Percentiles rank a stretch among this genome's conserved stretches.
phyloP scores from a whole-genome alignment of 1,140 invertebrate species.

The Drosophila rufa region DNA sequence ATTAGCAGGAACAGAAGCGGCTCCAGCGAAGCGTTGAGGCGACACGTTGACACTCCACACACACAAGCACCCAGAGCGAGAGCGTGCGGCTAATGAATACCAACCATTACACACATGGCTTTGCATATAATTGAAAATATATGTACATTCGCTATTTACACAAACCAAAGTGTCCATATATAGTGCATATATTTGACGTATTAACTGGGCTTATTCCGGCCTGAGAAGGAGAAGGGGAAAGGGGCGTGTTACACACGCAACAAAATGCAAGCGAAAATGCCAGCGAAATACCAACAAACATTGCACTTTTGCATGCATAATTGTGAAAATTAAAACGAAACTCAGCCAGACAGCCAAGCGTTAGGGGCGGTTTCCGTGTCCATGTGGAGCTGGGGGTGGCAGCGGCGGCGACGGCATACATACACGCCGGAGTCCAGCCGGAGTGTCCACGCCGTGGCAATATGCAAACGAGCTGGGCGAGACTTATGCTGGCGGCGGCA shows the following conservation, averaged over 20 bases:
- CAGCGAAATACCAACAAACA: conserved; percentile 70
- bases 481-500: conserved; percentile 33
- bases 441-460: conserved; percentile 42
- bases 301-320: conserved; percentile 82
- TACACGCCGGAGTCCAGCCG: conserved; percentile 5
- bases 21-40: conserved; percentile 46
- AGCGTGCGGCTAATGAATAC: conserved; percentile 58
- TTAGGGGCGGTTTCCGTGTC: conserved; percentile 21
- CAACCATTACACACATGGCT: conserved; percentile 29
- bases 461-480: conserved; percentile 64
- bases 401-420: neutral
- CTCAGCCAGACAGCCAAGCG: conserved; percentile 51
- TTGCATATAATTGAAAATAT: conserved; percentile 33
- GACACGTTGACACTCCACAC: conserved; percentile 51
- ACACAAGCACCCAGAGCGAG: neutral
- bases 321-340: conserved; percentile 80
- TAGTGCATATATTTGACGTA: conserved; percentile 71
- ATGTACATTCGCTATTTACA: conserved; percentile 38
- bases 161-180: conserved; percentile 42
- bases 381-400: conserved; percentile 16
- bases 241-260: conserved; percentile 63
- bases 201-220: conserved; percentile 65
- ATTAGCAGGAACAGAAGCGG: conserved; percentile 36
- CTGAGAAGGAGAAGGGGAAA: conserved; percentile 5
- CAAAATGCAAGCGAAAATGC: conserved; percentile 64